Conservation (phyloP, 2,797 vertebrate genomes). For the Orestias chungarensis region DNA sequence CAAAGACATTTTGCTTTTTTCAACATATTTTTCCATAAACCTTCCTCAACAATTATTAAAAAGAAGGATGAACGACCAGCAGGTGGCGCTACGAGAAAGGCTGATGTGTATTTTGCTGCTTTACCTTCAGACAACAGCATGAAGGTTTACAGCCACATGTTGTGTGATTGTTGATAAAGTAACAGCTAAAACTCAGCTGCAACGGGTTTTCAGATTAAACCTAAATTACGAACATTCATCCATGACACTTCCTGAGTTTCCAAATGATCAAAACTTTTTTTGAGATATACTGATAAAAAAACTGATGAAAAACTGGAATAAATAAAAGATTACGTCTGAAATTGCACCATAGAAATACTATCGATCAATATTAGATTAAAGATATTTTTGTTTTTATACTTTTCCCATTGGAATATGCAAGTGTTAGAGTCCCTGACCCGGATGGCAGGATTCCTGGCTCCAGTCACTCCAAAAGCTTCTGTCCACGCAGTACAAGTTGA, state of each 20-base stretch:
- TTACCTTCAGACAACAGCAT: neutral
- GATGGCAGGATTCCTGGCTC: slow-evolving; percentile 64
- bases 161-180: neutral
- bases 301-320: no score
- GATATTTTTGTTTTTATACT: no score
- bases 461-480: slow-evolving; percentile 78
- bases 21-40: no score
- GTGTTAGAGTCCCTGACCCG: slow-evolving; percentile 53
- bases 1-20: no score
- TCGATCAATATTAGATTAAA: no score
- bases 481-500: slow-evolving; percentile 70
- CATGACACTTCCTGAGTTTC: no score
- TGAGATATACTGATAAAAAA: no score
- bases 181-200: neutral
- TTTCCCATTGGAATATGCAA: neutral
- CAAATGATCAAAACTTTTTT: no score
- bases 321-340: no score
- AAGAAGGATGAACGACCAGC: neutral
- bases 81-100: neutral
- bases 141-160: neutral
- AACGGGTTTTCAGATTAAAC: no score
- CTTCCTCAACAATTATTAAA: neutral
- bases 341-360: no score
- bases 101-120: neutral
- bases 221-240: no score